Base-by-base conservation (phyloP, 2,797 vertebrate species). In the Muscicapa striata region DNA sequence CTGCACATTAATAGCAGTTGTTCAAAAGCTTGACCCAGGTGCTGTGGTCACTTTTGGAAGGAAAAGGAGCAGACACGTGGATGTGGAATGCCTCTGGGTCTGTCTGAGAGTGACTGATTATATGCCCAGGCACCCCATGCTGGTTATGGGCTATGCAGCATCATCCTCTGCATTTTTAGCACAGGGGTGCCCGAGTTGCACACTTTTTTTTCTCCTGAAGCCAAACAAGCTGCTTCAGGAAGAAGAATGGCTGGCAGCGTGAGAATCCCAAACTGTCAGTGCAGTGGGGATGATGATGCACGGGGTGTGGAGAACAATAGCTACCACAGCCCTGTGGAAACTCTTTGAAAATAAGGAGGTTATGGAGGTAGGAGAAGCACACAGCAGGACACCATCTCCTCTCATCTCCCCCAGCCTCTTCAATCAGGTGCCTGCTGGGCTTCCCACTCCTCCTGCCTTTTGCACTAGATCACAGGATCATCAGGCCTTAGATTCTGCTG, bases 311-410 rank as follows among this genome's bases (percentile, higher is more conserved):
- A 82, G 80, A 93, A 57, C 48, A 92, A 57, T 69, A 84, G 45
- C 52, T 74, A 11, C 59, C 63, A 43, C 11, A 68, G 49, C 36
- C 81, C 22, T 57, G 2, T 48, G 70, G 67, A 90, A 94, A 52
- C 48, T 58, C 91, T 95, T 93, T 94, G 86, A 93, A 96, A 95
- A 77, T 61, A 29, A 74, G 63, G 83, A 92, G 86, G 92, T 94
- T 95, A 51, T 68, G 68, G 81, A 93, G 90, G 84, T 93, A 82
- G 90, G 94, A 84, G 46, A 90, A 92, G 66, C 1, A 3, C 81
- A 78, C 90, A 95, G 93, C 89, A 85, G 75, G 81, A 72, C 74
- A 45, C 61, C 9, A 7, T 54, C 68, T 87, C 58, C n/a, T 95
- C 72, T 92, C 68, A 58, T 72, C 61, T 93, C 41, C 75, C 89